phyloP scores from a whole-genome alignment of 2,888 invertebrate genomes.

The Agrotis puta region DNA sequence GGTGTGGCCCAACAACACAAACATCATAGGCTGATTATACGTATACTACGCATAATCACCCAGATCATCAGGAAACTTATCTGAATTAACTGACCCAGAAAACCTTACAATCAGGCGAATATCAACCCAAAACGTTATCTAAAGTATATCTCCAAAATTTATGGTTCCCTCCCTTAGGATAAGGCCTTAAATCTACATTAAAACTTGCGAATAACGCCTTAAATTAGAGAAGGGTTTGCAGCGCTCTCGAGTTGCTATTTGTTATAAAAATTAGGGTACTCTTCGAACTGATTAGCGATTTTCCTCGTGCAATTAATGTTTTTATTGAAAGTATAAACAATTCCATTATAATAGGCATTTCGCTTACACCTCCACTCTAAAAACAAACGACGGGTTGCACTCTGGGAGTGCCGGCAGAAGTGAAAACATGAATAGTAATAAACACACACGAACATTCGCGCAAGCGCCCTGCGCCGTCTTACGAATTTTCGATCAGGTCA shows the following conservation, averaged over 20 bases:
- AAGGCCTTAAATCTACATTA: constrained; percentile 57
- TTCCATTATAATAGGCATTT: no score
- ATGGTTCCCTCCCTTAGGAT: constrained; percentile 41
- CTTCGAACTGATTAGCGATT: constrained; percentile 22
- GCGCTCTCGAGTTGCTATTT: constrained; percentile 26
- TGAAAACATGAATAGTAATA: no score
- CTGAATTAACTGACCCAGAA: constrained; percentile 11
- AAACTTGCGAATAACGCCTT: constrained; percentile 58
- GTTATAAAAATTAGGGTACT: constrained; percentile 44
- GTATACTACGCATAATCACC: no score
- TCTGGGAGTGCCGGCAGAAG: no score
- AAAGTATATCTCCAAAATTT: constrained; percentile 51
- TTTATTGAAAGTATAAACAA: neutral
- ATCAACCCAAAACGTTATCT: constrained; percentile 35
- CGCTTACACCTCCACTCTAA: no score
- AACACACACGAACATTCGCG: no score
- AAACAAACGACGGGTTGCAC: no score
- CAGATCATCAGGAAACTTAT: neutral
- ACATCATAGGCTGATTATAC: no score
- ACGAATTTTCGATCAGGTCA: no score
- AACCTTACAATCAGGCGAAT: constrained; percentile 16
- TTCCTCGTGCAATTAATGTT: neutral
- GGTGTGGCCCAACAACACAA: no score
- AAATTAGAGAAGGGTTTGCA: constrained; percentile 58
- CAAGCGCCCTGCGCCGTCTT: no score